A percentile compares a stretch with the other conserved stretches of the same genome.
These are phyloP conservation scores for Tipula lateralis DNA, from an alignment of 2,888 invertebrate species.

Conservation along the genomic window DNA sequence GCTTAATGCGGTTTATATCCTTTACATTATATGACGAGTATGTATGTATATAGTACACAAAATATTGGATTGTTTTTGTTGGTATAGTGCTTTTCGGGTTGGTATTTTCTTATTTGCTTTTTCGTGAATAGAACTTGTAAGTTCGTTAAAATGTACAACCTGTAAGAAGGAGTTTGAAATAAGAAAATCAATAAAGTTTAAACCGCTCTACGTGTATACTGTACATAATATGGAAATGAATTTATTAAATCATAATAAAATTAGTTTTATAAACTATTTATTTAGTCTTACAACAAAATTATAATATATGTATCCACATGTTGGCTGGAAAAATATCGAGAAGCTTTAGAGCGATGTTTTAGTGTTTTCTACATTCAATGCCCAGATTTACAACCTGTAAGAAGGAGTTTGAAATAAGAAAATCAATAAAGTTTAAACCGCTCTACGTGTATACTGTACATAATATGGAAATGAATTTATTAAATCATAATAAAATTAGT, in stretches of 20 bases:
- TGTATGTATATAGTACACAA: neutral
- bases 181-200: neutral
- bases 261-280: neutral
- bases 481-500: neutral
- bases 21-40: neutral
- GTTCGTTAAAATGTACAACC: neutral
- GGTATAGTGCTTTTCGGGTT: neutral
- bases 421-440: neutral
- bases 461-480: neutral
- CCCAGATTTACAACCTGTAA: neutral
- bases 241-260: neutral
- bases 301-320: too few relatives aligned
- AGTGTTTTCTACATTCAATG: too few relatives aligned
- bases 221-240: neutral
- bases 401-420: neutral
- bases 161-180: neutral
- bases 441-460: neutral
- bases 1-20: neutral
- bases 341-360: too few relatives aligned
- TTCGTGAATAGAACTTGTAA: neutral
- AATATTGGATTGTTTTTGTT: neutral
- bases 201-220: neutral
- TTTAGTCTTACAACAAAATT: neutral
- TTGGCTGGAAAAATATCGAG: too few relatives aligned
- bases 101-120: neutral